Conservation (phyloP, 2,888 invertebrate species). For the Invenusta paracnida region DNA sequence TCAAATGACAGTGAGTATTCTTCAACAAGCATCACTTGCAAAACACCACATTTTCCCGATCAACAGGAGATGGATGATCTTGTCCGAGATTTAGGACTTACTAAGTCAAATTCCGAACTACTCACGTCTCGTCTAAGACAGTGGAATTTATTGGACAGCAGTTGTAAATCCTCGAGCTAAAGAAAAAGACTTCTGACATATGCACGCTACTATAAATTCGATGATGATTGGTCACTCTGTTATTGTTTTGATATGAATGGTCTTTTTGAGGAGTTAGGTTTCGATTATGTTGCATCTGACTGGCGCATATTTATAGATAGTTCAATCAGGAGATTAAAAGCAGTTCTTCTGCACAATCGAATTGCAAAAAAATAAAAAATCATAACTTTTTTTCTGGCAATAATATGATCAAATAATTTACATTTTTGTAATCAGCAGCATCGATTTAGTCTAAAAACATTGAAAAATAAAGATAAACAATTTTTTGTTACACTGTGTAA, state of each 20-base stretch:
- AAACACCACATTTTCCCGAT: conserved; percentile 26
- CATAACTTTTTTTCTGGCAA: no score
- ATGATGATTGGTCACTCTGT: background rate
- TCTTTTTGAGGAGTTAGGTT: background rate
- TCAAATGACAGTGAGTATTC: conserved; percentile 12
- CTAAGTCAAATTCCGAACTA: conserved; percentile 26
- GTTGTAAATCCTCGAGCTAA: background rate
- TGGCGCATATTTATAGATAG: conserved; percentile 6
- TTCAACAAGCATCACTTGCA: background rate
- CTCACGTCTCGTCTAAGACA: conserved; percentile 31
- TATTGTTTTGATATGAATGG: background rate
- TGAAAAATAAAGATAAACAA: background rate
- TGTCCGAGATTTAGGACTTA: conserved; percentile 32
- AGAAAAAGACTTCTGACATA: background rate
- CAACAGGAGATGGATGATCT: conserved; percentile 36
- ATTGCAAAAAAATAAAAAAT: no score
- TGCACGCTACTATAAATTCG: background rate
- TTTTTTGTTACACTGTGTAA: background rate
- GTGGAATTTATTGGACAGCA: conserved; percentile 28
- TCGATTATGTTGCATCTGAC: background rate
- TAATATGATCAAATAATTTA: no score
- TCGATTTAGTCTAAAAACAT: background rate
- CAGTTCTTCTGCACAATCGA: conserved; percentile 11
- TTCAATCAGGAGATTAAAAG: background rate
- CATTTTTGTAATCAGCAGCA: background rate